phyloP scores from a whole-genome alignment of 2,888 invertebrate genomes.

The Resseliella maxima region DNA sequence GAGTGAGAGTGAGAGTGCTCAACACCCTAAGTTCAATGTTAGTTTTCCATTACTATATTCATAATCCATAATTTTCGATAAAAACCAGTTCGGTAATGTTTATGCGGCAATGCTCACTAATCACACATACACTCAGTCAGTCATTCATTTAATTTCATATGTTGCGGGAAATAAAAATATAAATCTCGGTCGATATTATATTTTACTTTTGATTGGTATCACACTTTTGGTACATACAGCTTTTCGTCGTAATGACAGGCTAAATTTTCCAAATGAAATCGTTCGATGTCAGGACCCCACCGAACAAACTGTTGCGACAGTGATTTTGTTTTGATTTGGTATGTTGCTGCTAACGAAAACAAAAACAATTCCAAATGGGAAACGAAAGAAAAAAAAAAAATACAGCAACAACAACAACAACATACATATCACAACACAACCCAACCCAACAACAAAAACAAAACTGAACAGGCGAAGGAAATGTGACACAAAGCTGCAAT shows the following conservation, averaged over 20 bases:
- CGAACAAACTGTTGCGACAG: conserved; percentile 16
- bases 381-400: too few relatives aligned
- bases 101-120: conserved; percentile 8
- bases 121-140: neutral
- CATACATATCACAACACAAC: too few relatives aligned
- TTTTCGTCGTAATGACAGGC: conserved; percentile 35
- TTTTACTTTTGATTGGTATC: neutral
- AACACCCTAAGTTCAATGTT: neutral
- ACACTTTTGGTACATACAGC: neutral
- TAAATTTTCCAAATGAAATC: conserved; percentile 51
- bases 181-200: neutral
- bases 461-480: neutral
- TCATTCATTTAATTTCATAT: neutral
- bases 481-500: conserved; percentile 51
- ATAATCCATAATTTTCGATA: conserved; percentile 46
- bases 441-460: neutral
- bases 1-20: too few relatives aligned
- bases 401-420: neutral
- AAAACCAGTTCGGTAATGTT: conserved; percentile 28
- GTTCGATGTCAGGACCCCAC: conserved; percentile 29
- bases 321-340: conserved; percentile 51
- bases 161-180: neutral
- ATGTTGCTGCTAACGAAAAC: conserved; percentile 40
- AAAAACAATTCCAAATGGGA: neutral
- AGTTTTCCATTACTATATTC: conserved; percentile 1